Conservation (phyloP, 2,888 invertebrate genomes). For the Brachynemurus nebulosus region DNA sequence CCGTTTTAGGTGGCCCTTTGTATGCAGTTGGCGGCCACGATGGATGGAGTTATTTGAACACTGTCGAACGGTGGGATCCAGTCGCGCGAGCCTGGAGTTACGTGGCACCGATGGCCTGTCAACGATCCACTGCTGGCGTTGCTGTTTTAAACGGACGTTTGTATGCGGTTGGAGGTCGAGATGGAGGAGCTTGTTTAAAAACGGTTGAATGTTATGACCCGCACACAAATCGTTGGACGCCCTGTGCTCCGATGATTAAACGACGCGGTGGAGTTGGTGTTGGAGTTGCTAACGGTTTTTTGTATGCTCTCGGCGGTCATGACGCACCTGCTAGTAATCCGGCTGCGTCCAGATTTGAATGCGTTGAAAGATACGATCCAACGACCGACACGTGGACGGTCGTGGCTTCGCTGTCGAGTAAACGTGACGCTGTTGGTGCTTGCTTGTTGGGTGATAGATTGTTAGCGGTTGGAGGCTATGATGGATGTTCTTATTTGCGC, state of each 20-base stretch:
- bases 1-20: conserved; percentile 66
- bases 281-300: conserved; percentile 71
- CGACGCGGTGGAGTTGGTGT: conserved; percentile 81
- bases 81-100: conserved; percentile 77
- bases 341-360: conserved; percentile 68
- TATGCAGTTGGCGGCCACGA: conserved; percentile 95
- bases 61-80: conserved; percentile 89
- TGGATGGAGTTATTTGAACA: conserved; percentile 88
- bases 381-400: conserved; percentile 75
- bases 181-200: conserved; percentile 78
- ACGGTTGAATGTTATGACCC: conserved; percentile 74
- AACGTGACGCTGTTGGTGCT: conserved; percentile 79
- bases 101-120: conserved; percentile 79
- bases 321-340: conserved; percentile 85
- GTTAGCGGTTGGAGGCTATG: conserved; percentile 80
- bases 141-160: conserved; percentile 72
- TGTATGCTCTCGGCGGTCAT: conserved; percentile 89
- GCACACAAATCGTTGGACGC: conserved; percentile 66
- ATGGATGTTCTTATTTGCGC: conserved; percentile 76
- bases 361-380: conserved; percentile 74
- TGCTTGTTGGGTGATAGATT: conserved; percentile 72
- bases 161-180: conserved; percentile 86
- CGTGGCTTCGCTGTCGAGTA: conserved; percentile 68
- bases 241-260: conserved; percentile 76
- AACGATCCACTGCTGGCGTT: conserved; percentile 82